Percentiles rank a stretch among this genome's conserved stretches.
These are phyloP conservation scores for Daboia siamensis DNA, from an alignment of 2,113 vertebrate genomes.

Conservation along the genomic window DNA sequence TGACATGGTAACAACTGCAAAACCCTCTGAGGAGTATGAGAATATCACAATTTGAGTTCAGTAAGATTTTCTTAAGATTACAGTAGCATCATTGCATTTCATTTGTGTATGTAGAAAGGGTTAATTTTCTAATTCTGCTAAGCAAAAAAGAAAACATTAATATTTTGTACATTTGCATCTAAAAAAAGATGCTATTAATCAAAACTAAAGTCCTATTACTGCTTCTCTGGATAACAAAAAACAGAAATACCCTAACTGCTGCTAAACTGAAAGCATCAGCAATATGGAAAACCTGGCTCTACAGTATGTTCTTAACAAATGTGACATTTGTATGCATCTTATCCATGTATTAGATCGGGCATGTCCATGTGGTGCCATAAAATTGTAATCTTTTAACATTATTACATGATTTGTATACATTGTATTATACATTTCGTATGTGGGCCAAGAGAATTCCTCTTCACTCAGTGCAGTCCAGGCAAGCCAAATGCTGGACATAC, in stretches of 20 bases:
- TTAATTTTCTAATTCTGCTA: not conserved
- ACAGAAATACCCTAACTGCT: not conserved
- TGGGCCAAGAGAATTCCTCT: not conserved
- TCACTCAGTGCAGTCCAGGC: not conserved
- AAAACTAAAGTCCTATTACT: not conserved
- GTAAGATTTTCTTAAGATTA: slow-evolving; percentile 34
- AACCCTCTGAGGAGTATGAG: slow-evolving; percentile 22
- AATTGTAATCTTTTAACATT: not conserved
- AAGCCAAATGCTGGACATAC: not conserved
- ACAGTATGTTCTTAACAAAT: not conserved
- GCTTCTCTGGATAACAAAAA: not conserved
- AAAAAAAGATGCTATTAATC: slow-evolving; percentile 47
- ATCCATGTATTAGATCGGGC: not conserved
- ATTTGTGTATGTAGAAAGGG: not conserved
- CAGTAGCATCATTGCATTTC: not conserved
- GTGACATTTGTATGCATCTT: not conserved
- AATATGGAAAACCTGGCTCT: not conserved
- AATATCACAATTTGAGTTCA: slow-evolving; percentile 13
- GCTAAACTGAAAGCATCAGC: not conserved
- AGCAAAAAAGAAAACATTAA: not conserved
- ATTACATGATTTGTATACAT: not conserved
- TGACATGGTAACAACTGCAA: not conserved
- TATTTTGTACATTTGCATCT: not conserved
- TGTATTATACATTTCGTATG: not conserved
- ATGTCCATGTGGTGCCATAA: not conserved